A percentile compares a stretch with the other conserved stretches of the same genome.
Evolutionary conservation across 92 coral and sea anemone species (phyloP).

Genomic region (Phenganax subtilis): DNA sequence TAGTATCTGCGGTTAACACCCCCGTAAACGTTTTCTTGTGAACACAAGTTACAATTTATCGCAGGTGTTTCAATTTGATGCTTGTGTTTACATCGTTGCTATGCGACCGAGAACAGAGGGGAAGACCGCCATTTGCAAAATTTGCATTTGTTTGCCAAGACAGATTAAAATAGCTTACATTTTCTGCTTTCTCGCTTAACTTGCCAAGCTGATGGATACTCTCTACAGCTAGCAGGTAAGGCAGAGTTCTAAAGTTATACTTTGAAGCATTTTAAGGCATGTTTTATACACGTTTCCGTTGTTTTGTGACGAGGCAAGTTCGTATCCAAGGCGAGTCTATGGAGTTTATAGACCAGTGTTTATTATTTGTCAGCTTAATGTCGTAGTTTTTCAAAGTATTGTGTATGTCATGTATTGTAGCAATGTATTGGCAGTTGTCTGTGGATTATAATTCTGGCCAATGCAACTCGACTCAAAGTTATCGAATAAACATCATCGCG

Average conservation of each 20-base stretch:
- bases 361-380: background rate
- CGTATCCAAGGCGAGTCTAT: slow-evolving; percentile 11
- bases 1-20: background rate
- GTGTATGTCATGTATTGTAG: background rate
- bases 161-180: background rate
- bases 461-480: slow-evolving; percentile 7
- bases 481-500: background rate
- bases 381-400: background rate
- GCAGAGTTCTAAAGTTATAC: background rate
- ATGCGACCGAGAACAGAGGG: slow-evolving; percentile 22
- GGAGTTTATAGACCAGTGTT: background rate
- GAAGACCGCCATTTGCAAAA: slow-evolving; percentile 31
- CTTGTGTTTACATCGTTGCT: slow-evolving; percentile 27
- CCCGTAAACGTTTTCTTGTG: background rate
- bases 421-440: slow-evolving; percentile 10
- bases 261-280: background rate
- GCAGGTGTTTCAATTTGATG: slow-evolving; percentile 22
- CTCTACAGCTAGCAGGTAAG: slow-evolving; percentile 4
- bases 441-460: background rate
- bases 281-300: background rate
- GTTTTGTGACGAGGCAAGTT: background rate
- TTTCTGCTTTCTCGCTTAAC: background rate
- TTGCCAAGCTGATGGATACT: background rate
- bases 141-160: slow-evolving; percentile 12
- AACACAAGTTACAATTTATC: background rate